phyloP scores from a whole-genome alignment of 2,797 vertebrate species.

The Intellagama lesueurii region DNA sequence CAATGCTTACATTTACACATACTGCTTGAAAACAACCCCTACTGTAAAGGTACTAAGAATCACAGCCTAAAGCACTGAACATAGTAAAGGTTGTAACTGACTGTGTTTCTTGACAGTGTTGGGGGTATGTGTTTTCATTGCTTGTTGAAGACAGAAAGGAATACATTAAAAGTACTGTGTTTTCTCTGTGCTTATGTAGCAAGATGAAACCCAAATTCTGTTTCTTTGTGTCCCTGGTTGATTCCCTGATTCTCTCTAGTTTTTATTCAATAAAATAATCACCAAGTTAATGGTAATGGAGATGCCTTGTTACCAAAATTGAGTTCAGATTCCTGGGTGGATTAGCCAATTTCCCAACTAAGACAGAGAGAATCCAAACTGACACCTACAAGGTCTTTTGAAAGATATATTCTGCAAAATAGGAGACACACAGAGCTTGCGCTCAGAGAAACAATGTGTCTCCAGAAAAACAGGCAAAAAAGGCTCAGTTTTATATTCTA shows the following conservation, averaged over 20 bases:
- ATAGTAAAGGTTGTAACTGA: background rate
- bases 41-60: too few relatives aligned
- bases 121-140: background rate
- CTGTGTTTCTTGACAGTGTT: background rate
- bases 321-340: too few relatives aligned
- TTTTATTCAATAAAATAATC: background rate
- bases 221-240: background rate
- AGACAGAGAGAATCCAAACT: too few relatives aligned
- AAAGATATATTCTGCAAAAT: too few relatives aligned
- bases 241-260: background rate
- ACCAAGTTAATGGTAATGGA: background rate
- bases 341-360: too few relatives aligned
- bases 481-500: too few relatives aligned
- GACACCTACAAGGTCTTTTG: too few relatives aligned
- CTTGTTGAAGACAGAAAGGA: background rate
- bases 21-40: too few relatives aligned
- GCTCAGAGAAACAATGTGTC: too few relatives aligned
- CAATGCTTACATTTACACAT: too few relatives aligned
- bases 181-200: background rate
- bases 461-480: too few relatives aligned
- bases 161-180: background rate
- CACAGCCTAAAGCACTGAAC: background rate
- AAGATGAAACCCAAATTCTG: background rate
- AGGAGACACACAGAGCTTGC: too few relatives aligned
- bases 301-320: background rate